Base-by-base conservation (phyloP, 2,888 invertebrate species). In the Lasioglossum morio region DNA sequence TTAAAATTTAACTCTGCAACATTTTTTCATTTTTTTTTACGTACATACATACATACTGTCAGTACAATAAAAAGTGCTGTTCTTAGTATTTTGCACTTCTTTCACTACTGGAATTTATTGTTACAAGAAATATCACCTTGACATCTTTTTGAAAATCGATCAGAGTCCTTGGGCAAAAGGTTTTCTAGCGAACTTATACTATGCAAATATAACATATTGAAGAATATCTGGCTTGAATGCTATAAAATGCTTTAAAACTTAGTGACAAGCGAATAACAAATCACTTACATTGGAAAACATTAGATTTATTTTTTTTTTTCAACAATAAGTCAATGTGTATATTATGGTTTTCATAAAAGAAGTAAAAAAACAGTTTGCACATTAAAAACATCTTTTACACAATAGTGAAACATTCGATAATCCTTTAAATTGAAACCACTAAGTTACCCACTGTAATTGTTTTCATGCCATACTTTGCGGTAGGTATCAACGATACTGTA, bases 1-100 rank as follows among this genome's bases (percentile, higher is more conserved):
- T 87, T 88, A 91, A 89, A 92, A 89, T 89, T 87, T 85, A 84
- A 89, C 87, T 88, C 79, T 81, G 77, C 87, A 88, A 89, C 89
- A 87, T 79, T 91, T 70, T 89, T 89, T 87, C 89, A 89, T 87
- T 57, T 91, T 70, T 34, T 89, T 70, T 89, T 89, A 88, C 89
- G 90, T 89, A 90, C 90, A 90, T 90, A 91, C 88, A 91, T 89
- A 88, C 88, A 91, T 88, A 89, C 87, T 86, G 88, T 86, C 88
- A 81, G 87, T 91, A 91, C 85, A 86, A 87, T 90, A 87, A 90
- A 92, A 90, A 91, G 85, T 90, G 87, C 80, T 76, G 57, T 72
- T 69, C 37, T 86, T 86, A 90, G 78, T 85, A 86, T 83, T 73
- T 85, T 82, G 88, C 91, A 87, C 89, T 89, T 87, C 83, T 88